phyloP scores from a whole-genome alignment of 2,113 vertebrate genomes.

The Oncorhynchus clarkii region DNA sequence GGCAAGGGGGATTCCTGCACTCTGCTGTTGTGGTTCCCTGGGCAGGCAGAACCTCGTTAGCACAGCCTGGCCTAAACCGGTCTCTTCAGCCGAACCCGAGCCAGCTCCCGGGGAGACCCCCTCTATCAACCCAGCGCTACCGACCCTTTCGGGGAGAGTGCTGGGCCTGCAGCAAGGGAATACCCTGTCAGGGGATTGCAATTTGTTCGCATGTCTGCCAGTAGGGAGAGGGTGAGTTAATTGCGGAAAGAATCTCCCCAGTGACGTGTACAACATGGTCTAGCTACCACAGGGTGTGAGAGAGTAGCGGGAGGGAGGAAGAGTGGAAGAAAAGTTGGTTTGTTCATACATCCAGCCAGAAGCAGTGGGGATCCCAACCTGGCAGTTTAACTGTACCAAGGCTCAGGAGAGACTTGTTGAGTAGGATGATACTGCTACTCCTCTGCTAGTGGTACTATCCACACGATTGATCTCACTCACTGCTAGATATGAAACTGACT shows the following conservation, averaged over 20 bases:
- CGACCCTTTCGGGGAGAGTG: conserved; percentile 31
- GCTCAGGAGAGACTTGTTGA: neutral
- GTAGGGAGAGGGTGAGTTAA: conserved; percentile 61
- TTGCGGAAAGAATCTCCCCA: conserved; percentile 69
- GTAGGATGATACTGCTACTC: too few species aligned
- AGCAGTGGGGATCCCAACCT: neutral
- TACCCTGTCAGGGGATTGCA: conserved; percentile 24
- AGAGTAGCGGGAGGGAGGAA: neutral
- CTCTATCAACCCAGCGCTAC: conserved; percentile 18
- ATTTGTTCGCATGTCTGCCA: conserved; percentile 48
- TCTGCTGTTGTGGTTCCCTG: conserved; percentile 9
- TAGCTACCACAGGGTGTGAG: conserved; percentile 19
- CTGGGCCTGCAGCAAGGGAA: neutral
- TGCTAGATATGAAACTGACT: too few species aligned
- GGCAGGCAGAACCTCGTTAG: conserved; percentile 21
- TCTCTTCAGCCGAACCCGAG: conserved; percentile 18
- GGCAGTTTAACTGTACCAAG: conserved; percentile 18
- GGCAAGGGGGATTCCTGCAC: conserved; percentile 37
- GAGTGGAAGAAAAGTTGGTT: conserved; percentile 1
- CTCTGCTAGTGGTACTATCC: too few species aligned
- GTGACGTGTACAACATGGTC: conserved; percentile 58
- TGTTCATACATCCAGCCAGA: neutral
- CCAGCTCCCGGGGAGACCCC: conserved; percentile 3
- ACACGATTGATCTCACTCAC: too few species aligned
- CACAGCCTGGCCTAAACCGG: conserved; percentile 16